Conservation (phyloP, 2,888 invertebrate species). For the Fabriciana adippe region DNA sequence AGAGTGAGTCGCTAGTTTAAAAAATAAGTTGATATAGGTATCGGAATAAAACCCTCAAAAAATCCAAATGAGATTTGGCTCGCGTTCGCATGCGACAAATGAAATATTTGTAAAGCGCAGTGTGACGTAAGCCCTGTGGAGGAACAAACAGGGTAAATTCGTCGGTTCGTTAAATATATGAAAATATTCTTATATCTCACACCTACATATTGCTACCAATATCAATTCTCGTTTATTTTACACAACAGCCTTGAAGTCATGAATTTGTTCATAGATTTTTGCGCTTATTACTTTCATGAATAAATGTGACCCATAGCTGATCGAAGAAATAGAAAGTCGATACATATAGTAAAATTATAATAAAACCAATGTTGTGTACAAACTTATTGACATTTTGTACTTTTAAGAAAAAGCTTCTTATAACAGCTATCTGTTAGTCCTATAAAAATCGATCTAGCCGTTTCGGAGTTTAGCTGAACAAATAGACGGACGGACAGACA, state of each 20-base stretch:
- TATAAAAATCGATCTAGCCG: too few relatives aligned
- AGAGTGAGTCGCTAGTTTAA: too few relatives aligned
- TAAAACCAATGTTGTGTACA: too few relatives aligned
- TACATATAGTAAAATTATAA: too few relatives aligned
- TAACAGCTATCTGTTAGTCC: background rate
- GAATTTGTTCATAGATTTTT: background rate
- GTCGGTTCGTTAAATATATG: slow-evolving; percentile 43
- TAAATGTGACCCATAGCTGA: background rate
- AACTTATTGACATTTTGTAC: too few relatives aligned
- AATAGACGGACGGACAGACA: too few relatives aligned
- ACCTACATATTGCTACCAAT: slow-evolving; percentile 1
- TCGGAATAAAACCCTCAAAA: slow-evolving; percentile 16
- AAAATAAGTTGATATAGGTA: slow-evolving; percentile 6
- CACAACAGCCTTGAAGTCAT: background rate
- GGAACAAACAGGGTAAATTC: slow-evolving; percentile 38
- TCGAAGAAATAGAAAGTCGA: background rate
- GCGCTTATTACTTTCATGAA: too few relatives aligned
- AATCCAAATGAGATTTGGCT: slow-evolving; percentile 36
- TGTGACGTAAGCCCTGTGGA: slow-evolving; percentile 39
- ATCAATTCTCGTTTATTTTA: background rate
- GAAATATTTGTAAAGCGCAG: slow-evolving; percentile 42
- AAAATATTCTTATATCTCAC: slow-evolving; percentile 11
- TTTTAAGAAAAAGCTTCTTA: background rate
- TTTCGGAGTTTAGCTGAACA: too few relatives aligned
- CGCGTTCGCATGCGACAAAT: slow-evolving; percentile 37